Evolutionary conservation across 2,797 vertebrate genomes (phyloP).

Genomic region (Remorina albescens): DNA sequence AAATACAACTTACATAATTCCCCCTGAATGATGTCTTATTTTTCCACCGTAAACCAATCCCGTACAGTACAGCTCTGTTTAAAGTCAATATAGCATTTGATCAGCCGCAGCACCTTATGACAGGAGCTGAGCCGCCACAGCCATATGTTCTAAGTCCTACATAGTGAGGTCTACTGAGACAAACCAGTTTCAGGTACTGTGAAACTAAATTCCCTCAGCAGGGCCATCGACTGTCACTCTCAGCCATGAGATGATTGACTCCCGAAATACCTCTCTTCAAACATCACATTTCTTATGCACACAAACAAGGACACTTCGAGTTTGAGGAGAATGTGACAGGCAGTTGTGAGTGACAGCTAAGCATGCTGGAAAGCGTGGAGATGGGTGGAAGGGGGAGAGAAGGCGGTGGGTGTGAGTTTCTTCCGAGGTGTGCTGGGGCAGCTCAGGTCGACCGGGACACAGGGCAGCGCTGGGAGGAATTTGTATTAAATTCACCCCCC

Average conservation of each 20-base stretch:
- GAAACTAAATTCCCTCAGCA: conserved; percentile 65
- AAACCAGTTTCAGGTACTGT: conserved; percentile 62
- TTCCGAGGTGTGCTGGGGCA: conserved; percentile 61
- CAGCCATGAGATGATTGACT: conserved; percentile 63
- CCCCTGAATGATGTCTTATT: conserved; percentile 38
- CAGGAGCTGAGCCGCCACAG: conserved; percentile 41
- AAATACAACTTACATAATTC: conserved; percentile 25
- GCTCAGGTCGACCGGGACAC: conserved; percentile 66
- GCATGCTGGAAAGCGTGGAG: conserved; percentile 39
- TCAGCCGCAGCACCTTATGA: conserved; percentile 44
- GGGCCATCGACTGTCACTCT: conserved; percentile 65
- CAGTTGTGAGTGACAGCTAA: conserved; percentile 64
- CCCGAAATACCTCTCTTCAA: conserved; percentile 47
- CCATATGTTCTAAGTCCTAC: conserved; percentile 44
- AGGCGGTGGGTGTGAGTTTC: conserved; percentile 56
- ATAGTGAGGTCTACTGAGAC: conserved; percentile 51
- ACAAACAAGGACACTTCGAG: conserved; percentile 65
- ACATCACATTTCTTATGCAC: conserved; percentile 69
- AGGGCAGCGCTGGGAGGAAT: conserved; percentile 70
- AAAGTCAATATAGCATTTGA: conserved; percentile 49
- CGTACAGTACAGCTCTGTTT: conserved; percentile 17
- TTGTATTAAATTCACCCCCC: conserved; percentile 73
- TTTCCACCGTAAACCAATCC: conserved; percentile 30
- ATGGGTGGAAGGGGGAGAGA: conserved; percentile 30
- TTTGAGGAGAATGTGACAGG: conserved; percentile 63